Evolutionary conservation across 2,113 vertebrate species (phyloP).

Genomic region (Gallinago undulata): DNA sequence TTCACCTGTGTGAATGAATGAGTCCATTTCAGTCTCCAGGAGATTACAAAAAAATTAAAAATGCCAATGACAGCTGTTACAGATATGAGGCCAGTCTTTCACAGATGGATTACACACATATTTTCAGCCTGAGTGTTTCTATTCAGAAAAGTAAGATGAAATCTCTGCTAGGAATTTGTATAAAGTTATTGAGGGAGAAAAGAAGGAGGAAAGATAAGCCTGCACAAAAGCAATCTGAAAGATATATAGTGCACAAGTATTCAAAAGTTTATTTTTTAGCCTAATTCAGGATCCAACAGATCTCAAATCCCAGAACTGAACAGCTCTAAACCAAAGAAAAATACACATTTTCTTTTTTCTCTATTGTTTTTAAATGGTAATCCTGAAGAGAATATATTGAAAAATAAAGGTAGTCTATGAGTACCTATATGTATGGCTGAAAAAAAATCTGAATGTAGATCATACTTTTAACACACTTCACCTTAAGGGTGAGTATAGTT

Average conservation of each 20-base stretch:
- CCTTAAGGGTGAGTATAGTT: background rate
- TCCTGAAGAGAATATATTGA: background rate
- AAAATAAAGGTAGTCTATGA: background rate
- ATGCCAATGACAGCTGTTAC: background rate
- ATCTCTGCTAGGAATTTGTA: background rate
- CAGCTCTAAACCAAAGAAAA: background rate
- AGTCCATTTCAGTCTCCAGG: background rate
- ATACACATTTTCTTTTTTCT: background rate
- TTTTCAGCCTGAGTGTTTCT: background rate
- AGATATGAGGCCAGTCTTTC: background rate
- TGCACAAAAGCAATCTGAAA: background rate
- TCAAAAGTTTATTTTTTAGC: background rate
- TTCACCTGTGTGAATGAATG: background rate
- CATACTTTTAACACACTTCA: background rate
- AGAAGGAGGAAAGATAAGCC: background rate
- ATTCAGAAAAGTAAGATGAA: background rate
- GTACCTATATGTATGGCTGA: background rate
- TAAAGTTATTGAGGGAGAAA: background rate
- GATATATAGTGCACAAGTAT: background rate
- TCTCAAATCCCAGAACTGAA: background rate
- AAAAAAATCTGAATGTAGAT: background rate
- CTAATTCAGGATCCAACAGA: background rate
- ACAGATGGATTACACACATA: background rate
- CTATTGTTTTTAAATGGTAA: background rate
- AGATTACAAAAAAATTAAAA: background rate